Conservation (phyloP, 2,113 vertebrate genomes). For the Psilopsiagon aymara region DNA sequence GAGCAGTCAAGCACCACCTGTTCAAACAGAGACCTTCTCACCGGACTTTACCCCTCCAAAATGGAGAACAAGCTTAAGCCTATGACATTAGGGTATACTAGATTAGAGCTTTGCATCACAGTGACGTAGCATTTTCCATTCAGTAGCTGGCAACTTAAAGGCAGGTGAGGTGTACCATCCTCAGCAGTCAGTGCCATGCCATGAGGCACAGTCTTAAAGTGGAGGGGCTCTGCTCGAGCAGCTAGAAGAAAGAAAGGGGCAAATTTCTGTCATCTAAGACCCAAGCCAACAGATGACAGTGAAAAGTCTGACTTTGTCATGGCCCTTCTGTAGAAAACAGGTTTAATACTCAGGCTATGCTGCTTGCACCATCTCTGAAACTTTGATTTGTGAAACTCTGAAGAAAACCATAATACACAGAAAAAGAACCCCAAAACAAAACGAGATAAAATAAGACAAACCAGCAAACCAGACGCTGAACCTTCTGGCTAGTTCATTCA, state of each 20-base stretch:
- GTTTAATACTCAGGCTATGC: neutral
- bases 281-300: neutral
- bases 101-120: neutral
- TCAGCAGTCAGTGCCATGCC: neutral
- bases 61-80: neutral
- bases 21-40: neutral
- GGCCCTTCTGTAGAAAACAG: neutral
- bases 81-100: neutral
- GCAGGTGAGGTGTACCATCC: neutral
- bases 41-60: neutral
- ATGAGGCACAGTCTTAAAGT: rapidly evolving
- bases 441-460: neutral
- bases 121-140: rapidly evolving
- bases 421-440: rapidly evolving
- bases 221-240: neutral
- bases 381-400: neutral
- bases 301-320: neutral
- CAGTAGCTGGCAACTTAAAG: neutral
- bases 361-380: neutral
- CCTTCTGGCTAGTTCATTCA: neutral
- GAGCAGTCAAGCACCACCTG: neutral
- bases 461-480: neutral
- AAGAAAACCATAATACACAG: neutral
- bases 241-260: neutral
- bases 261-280: neutral